Conservation (phyloP, 2,888 invertebrate genomes). For the Chalcosyrphus nemorum region DNA sequence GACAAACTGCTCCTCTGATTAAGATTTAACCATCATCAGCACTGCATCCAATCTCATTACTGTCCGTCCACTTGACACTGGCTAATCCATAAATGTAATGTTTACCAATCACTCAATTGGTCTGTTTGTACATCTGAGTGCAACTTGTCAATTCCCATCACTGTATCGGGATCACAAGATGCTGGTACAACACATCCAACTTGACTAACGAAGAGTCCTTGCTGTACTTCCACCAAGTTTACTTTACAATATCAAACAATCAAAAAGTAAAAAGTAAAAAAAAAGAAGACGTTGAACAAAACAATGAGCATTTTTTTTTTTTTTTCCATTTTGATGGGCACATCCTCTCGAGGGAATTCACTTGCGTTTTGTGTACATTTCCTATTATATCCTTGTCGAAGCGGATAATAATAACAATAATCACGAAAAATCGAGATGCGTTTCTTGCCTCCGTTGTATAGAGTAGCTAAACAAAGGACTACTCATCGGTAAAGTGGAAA, state of each 20-base stretch:
- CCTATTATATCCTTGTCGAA: constrained; percentile 67
- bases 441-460: constrained; percentile 36
- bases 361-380: constrained; percentile 55
- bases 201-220: constrained; percentile 39
- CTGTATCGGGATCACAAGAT: constrained; percentile 6
- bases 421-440: constrained; percentile 59
- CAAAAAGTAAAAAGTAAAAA: constrained; percentile 34
- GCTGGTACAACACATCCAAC: constrained; percentile 10
- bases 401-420: constrained; percentile 73
- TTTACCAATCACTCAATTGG: constrained; percentile 70
- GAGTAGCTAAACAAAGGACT: constrained; percentile 53
- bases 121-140: constrained; percentile 58
- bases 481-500: background rate
- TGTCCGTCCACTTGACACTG: background rate
- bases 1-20: no score
- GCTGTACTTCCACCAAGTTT: constrained; percentile 26
- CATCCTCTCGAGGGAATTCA: constrained; percentile 66
- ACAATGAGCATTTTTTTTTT: constrained; percentile 43
- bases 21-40: background rate
- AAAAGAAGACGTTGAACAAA: constrained; percentile 33
- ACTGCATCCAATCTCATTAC: background rate
- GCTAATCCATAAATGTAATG: constrained; percentile 38
- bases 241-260: constrained; percentile 68
- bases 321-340: constrained; percentile 68
- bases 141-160: constrained; percentile 57